phyloP scores from a whole-genome alignment of 2,797 vertebrate genomes.

The Anomalospiza imberbis region DNA sequence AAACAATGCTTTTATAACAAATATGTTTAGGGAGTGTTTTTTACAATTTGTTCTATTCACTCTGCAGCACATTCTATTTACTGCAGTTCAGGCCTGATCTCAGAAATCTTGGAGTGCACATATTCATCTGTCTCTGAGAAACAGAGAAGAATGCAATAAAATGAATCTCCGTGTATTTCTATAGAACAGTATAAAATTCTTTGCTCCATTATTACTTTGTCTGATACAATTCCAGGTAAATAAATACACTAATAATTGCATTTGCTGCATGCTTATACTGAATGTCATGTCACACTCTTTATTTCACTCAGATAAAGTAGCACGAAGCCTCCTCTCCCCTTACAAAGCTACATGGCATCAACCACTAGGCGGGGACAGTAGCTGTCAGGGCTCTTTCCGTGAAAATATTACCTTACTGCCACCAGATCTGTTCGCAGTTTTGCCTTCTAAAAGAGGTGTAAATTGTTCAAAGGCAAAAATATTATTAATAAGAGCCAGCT shows the following conservation, averaged over 20 bases:
- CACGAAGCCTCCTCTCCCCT: background rate
- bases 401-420: background rate
- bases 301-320: background rate
- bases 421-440: background rate
- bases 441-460: background rate
- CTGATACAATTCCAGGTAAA: background rate
- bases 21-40: accelerated
- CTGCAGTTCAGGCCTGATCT: background rate
- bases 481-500: background rate
- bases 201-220: background rate
- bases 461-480: background rate
- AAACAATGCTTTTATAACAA: background rate
- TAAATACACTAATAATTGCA: background rate
- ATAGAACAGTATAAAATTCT: background rate
- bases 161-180: background rate
- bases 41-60: background rate
- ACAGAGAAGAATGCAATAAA: background rate
- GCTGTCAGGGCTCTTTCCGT: background rate
- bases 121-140: background rate
- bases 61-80: background rate
- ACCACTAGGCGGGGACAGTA: background rate
- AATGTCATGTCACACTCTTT: background rate
- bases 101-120: background rate
- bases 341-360: background rate
- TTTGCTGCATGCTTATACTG: background rate